A percentile compares a stretch with the other conserved stretches of the same genome.
Conservation (phyloP, 2,113 vertebrate genomes). For the Origma solitaria region DNA sequence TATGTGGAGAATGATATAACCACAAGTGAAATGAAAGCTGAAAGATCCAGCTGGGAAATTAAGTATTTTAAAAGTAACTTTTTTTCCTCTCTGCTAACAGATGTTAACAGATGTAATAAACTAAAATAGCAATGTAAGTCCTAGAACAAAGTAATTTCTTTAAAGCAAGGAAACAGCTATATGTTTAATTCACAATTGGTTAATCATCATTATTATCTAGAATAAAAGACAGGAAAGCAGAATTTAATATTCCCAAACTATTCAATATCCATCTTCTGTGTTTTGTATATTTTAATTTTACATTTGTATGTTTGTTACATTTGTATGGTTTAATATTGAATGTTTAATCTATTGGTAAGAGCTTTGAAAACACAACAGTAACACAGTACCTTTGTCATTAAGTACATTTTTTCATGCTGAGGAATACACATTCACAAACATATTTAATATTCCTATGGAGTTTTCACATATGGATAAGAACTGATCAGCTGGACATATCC, state of each 20-base stretch:
- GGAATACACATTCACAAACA: not conserved
- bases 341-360: fast-evolving
- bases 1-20: not conserved
- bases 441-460: not conserved
- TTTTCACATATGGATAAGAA: not conserved
- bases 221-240: not conserved
- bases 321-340: not conserved
- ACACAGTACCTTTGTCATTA: not conserved
- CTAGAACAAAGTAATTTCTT: not conserved
- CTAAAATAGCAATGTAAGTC: not conserved
- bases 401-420: not conserved
- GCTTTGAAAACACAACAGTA: not conserved
- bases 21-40: not conserved
- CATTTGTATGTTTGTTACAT: not conserved
- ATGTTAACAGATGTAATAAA: not conserved
- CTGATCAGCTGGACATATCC: not conserved
- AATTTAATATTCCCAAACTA: not conserved
- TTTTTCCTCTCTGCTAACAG: not conserved
- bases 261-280: not conserved
- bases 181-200: not conserved
- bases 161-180: not conserved
- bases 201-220: not conserved
- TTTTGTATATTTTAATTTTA: not conserved
- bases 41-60: not conserved
- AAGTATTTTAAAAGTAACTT: not conserved